Conservation (phyloP, 2,113 vertebrate species). For the Chitala chitala region DNA sequence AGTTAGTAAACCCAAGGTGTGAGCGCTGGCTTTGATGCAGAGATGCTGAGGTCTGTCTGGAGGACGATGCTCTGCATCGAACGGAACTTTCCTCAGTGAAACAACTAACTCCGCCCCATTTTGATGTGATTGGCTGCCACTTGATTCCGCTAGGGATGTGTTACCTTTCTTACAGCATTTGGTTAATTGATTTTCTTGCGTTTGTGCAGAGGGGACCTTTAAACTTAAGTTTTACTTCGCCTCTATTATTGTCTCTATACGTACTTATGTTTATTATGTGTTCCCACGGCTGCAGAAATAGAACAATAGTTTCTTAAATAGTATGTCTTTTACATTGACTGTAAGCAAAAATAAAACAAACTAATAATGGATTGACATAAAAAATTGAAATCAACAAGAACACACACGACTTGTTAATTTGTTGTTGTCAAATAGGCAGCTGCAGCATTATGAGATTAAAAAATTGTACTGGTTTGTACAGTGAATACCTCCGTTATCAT, state of each 20-base stretch:
- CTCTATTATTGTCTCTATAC: background rate
- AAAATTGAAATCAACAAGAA: background rate
- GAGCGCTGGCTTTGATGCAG: background rate
- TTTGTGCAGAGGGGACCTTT: background rate
- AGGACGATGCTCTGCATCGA: conserved; percentile 36
- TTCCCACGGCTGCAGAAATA: background rate
- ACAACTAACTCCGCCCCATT: conserved; percentile 42
- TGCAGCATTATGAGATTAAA: background rate
- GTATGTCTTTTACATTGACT: background rate
- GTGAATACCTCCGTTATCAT: background rate
- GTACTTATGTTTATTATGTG: background rate
- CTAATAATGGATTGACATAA: background rate
- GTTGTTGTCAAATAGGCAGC: background rate
- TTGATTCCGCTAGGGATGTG: background rate
- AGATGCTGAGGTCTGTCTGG: conserved; percentile 22
- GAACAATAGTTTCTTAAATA: background rate
- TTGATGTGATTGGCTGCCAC: conserved; percentile 46
- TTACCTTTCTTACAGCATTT: background rate
- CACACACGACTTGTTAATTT: background rate
- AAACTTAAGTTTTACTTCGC: background rate
- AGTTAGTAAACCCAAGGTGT: background rate
- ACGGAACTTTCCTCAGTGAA: conserved; percentile 49
- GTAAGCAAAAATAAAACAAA: background rate
- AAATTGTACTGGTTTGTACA: background rate
- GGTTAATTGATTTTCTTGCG: background rate